Base-by-base conservation (phyloP, 2,888 invertebrate species). In the Lamellibrachia columna region DNA sequence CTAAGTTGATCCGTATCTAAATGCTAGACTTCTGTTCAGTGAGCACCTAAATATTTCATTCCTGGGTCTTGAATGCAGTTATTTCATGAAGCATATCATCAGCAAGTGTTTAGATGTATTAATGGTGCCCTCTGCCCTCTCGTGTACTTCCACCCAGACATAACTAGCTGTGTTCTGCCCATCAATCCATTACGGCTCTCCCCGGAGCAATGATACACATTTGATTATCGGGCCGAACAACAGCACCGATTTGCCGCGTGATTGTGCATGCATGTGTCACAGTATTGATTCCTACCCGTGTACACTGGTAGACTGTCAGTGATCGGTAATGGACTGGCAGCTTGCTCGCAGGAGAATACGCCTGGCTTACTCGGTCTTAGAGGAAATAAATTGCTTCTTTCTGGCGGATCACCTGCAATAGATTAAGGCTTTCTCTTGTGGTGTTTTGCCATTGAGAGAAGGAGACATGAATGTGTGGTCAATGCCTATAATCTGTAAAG, bases 331-430 rank as follows among this genome's bases (percentile, higher is more conserved):
- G 75, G 75, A 75, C 75, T 22, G 75, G 75, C 75, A 22, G 75
- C 15, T 22, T 15, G 2, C 75, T 75, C 75, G 22, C 6, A 4
- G 75, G 75, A 75, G 75, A 75, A 75, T 75, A 75, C 22, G 3
- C 40, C 75, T n/a, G 75, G 75, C 75, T 75, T 75, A 75, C 22
- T 75, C 75, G 75, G 75, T 75, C 75, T 75, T 75, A 75, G 22
- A 75, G 75, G 75, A 75, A 75, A 75, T 75, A n/a, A 75, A 75
- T 75, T 75, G 75, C 75, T 75, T 75, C 75, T 75, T 75, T 75
- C 75, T 75, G 75, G 11, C 22, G 22, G 15, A 22, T 22, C 15
- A 22, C 75, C 75, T 15, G 6, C 75, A 75, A n/a, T 15, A 75
- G 75, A 75, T 75, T 75, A 75, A 15, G n/a, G 75, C 15, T 75